phyloP scores from a whole-genome alignment of 2,888 invertebrate species.

The Mesorhabditis belari region DNA sequence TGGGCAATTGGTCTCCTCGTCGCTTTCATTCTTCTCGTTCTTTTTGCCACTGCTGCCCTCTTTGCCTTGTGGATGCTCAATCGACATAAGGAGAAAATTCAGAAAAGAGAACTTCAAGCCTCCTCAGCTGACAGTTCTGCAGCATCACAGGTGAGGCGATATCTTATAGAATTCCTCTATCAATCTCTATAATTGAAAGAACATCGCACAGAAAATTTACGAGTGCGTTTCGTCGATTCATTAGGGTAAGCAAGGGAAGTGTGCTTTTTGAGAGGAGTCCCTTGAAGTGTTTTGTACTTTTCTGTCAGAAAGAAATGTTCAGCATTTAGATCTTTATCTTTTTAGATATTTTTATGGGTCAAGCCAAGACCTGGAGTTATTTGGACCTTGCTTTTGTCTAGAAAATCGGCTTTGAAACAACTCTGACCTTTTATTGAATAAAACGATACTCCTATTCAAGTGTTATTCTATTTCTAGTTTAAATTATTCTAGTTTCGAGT shows the following conservation, averaged over 20 bases:
- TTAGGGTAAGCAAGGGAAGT: not conserved
- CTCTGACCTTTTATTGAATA: no score
- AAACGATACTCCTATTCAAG: no score
- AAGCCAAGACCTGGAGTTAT: no score
- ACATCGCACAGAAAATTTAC: not conserved
- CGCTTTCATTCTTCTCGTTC: conserved; percentile 32
- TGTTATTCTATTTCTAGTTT: no score
- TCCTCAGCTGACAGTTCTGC: conserved; percentile 20
- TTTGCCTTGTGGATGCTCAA: conserved; percentile 27
- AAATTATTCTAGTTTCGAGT: no score
- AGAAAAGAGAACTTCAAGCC: conserved; percentile 23
- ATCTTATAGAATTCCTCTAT: not conserved
- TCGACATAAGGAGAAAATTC: conserved; percentile 24
- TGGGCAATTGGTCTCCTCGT: conserved; percentile 45
- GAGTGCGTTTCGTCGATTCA: not conserved
- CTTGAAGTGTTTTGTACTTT: not conserved
- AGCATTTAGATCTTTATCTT: no score
- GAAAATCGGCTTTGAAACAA: no score
- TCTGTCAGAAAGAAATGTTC: not conserved
- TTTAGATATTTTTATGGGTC: no score
- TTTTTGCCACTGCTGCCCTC: conserved; percentile 27
- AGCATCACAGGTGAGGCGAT: conserved; percentile 13
- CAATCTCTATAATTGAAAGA: not conserved
- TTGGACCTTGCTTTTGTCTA: no score
- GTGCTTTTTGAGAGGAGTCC: not conserved